Percentiles rank a stretch among this genome's conserved stretches.
Evolutionary conservation across 2,797 vertebrate genomes (phyloP).

Genomic region (Halcyon chelicuti): DNA sequence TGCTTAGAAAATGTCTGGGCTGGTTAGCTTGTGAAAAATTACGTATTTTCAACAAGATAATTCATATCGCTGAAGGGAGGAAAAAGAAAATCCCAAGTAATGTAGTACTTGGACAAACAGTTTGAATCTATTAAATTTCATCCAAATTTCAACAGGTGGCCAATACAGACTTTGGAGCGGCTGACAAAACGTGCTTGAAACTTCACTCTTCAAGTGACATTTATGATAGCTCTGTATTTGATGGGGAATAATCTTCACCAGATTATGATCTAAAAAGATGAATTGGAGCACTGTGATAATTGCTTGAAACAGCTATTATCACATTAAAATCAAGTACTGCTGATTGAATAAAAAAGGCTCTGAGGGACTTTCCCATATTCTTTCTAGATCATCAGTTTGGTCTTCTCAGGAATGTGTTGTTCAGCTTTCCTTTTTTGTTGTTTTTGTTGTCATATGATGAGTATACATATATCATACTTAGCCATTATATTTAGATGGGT

Average conservation of each 20-base stretch:
- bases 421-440: not conserved
- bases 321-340: not conserved
- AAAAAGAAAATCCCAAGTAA: not conserved
- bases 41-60: not conserved
- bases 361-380: not conserved
- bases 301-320: not conserved
- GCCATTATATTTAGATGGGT: not conserved
- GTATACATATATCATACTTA: not conserved
- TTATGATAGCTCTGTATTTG: not conserved
- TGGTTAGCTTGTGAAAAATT: not conserved
- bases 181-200: not conserved
- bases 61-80: not conserved
- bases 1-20: not conserved
- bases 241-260: not conserved
- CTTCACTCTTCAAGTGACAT: not conserved
- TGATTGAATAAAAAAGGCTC: not conserved
- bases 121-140: not conserved
- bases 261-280: not conserved
- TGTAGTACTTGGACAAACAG: not conserved
- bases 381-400: slow-evolving; percentile 29
- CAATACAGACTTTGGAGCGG: not conserved
- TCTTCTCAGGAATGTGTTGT: slow-evolving; percentile 10
- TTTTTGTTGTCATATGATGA: fast-evolving
- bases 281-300: not conserved
- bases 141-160: not conserved